Conservation (phyloP, 2,888 invertebrate genomes). For the Lochmaea capreae region DNA sequence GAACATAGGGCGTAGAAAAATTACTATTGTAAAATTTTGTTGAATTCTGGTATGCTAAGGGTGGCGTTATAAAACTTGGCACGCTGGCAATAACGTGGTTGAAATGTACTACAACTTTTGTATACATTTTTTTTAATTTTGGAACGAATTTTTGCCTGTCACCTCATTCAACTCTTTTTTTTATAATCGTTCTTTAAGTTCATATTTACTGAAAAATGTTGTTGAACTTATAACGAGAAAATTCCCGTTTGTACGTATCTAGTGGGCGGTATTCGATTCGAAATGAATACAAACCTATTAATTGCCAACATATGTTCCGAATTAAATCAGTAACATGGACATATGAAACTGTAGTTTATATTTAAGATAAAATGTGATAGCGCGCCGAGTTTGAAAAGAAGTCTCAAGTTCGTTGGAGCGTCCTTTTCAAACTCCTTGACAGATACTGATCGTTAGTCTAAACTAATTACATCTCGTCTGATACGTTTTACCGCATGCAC, state of each 20-base stretch:
- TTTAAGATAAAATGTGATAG: constrained; percentile 23
- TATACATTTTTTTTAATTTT: too few relatives aligned
- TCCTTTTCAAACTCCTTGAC: constrained; percentile 44
- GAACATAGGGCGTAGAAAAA: too few relatives aligned
- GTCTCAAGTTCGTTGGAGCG: constrained; percentile 42
- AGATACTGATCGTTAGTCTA: constrained; percentile 51
- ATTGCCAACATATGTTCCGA: constrained; percentile 38
- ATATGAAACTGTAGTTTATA: constrained; percentile 16
- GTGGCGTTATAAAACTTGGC: too few relatives aligned
- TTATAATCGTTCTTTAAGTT: neutral
- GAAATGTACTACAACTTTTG: too few relatives aligned
- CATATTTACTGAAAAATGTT: too few relatives aligned
- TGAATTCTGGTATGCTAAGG: too few relatives aligned
- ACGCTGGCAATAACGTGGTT: too few relatives aligned
- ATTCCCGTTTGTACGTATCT: neutral
- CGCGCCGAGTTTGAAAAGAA: constrained; percentile 27
- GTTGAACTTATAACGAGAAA: neutral
- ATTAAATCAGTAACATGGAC: constrained; percentile 33
- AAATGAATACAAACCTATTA: constrained; percentile 23
- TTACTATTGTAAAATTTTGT: too few relatives aligned
- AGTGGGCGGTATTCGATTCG: neutral
- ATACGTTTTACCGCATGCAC: constrained; percentile 44
- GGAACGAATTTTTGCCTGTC: too few relatives aligned
- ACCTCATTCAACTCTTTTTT: too few relatives aligned
- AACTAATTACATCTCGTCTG: constrained; percentile 46